Evolutionary conservation across 2,888 invertebrate genomes (phyloP).

Genomic region (Hemicrepidius hirtus): DNA sequence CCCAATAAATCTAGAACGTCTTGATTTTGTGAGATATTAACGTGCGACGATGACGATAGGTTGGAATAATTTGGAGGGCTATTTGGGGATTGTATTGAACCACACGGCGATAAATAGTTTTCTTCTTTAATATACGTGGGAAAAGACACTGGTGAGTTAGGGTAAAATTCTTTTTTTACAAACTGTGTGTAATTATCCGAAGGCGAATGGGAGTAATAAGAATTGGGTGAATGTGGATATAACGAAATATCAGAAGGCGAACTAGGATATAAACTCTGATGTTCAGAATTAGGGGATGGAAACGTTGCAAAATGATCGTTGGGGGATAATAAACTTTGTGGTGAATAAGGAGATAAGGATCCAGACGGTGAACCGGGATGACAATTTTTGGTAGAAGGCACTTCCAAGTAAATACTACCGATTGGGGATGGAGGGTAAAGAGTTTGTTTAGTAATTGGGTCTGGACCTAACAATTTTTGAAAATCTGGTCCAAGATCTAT

Average conservation of each 20-base stretch:
- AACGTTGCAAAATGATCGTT: conserved; percentile 74
- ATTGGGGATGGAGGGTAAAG: conserved; percentile 51
- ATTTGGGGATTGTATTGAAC: conserved; percentile 75
- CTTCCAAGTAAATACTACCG: conserved; percentile 67
- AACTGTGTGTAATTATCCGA: conserved; percentile 72
- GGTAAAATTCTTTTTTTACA: conserved; percentile 74
- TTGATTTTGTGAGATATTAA: conserved; percentile 45
- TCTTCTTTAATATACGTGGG: conserved; percentile 72
- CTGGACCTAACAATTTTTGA: conserved; percentile 66
- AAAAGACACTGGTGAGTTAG: conserved; percentile 74
- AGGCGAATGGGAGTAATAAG: conserved; percentile 76
- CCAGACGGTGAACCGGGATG: conserved; percentile 65
- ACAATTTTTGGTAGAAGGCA: conserved; percentile 67
- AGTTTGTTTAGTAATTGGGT: conserved; percentile 50
- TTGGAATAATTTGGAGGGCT: conserved; percentile 75
- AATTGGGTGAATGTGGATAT: conserved; percentile 73
- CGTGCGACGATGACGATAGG: conserved; percentile 72
- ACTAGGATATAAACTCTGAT: conserved; percentile 66
- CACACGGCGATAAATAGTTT: conserved; percentile 64
- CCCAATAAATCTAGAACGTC: conserved; percentile 63
- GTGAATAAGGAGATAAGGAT: conserved; percentile 68
- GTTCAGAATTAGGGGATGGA: conserved; percentile 72
- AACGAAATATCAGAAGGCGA: conserved; percentile 73
- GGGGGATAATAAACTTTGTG: conserved; percentile 72
- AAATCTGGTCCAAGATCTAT: conserved; percentile 69